phyloP scores from a whole-genome alignment of 2,797 vertebrate genomes.

The Protonibea diacanthus region DNA sequence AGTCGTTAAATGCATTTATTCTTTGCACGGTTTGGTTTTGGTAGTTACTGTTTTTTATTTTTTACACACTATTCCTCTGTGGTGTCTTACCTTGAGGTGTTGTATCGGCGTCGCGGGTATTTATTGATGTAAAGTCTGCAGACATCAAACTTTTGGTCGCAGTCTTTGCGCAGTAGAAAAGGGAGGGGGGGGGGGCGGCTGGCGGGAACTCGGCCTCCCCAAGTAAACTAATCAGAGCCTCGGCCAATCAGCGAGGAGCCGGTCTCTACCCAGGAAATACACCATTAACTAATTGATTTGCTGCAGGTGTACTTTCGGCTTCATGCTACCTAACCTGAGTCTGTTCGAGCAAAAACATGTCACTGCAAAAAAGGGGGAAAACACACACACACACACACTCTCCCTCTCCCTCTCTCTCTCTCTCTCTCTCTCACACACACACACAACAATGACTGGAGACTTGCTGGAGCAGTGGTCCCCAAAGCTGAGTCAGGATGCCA shows the following conservation, averaged over 20 bases:
- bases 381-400: neutral
- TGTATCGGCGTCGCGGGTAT: slow-evolving; percentile 52
- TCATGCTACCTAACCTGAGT: neutral
- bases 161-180: slow-evolving; percentile 43
- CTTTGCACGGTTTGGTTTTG: neutral
- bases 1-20: neutral
- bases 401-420: too few species aligned
- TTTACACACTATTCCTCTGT: neutral
- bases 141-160: slow-evolving; percentile 61
- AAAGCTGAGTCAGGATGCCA: neutral
- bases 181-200: slow-evolving; percentile 37
- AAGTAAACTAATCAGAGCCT: slow-evolving; percentile 78
- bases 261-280: slow-evolving; percentile 48
- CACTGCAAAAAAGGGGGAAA: neutral
- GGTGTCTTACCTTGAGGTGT: slow-evolving; percentile 74
- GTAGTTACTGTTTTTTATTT: neutral
- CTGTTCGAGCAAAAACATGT: neutral
- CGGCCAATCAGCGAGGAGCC: slow-evolving; percentile 73
- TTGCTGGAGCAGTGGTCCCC: neutral
- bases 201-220: slow-evolving; percentile 74
- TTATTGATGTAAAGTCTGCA: slow-evolving; percentile 61
- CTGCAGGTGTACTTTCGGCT: slow-evolving; percentile 64
- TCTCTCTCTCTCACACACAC: neutral
- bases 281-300: slow-evolving; percentile 49
- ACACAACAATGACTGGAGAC: neutral